These are phyloP conservation scores for Nesospiza acunhae DNA, from an alignment of 2,113 vertebrate genomes.

Conservation along the genomic window DNA sequence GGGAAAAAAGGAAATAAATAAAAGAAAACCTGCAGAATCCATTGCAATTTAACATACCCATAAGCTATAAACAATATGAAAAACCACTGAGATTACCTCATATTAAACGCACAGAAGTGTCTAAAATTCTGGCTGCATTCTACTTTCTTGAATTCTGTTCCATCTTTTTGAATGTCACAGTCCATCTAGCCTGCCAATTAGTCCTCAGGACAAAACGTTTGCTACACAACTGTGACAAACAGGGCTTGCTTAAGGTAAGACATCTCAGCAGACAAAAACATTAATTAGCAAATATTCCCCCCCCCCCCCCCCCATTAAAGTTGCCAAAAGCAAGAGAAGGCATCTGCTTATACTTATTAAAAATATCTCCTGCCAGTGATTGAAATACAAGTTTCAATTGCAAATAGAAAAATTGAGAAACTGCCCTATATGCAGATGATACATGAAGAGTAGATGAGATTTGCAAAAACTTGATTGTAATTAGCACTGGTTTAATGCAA, in stretches of 20 bases:
- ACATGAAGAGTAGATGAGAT: background rate
- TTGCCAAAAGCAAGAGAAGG: constrained; percentile 28
- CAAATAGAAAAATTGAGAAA: background rate
- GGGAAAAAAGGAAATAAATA: background rate
- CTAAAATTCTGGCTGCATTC: background rate
- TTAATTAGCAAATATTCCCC: background rate
- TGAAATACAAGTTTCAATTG: background rate
- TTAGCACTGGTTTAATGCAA: background rate
- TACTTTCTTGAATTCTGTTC: background rate
- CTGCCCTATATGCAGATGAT: background rate
- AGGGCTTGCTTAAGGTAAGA: constrained; percentile 16
- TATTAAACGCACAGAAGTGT: background rate
- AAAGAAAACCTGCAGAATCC: background rate
- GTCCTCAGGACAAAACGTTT: constrained; percentile 13
- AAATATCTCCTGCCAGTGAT: background rate
- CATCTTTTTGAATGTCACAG: constrained; percentile 1
- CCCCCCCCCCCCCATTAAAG: background rate
- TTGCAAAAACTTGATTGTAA: background rate
- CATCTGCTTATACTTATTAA: constrained; percentile 23
- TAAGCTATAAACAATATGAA: background rate
- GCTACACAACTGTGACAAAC: background rate
- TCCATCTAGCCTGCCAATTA: constrained; percentile 28
- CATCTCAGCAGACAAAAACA: background rate
- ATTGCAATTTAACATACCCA: background rate
- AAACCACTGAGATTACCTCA: background rate